Percentiles rank a stretch among this genome's conserved stretches.
These are phyloP conservation scores for Aldrovandia affinis DNA, from an alignment of 2,797 vertebrate species.

Conservation along the genomic window DNA sequence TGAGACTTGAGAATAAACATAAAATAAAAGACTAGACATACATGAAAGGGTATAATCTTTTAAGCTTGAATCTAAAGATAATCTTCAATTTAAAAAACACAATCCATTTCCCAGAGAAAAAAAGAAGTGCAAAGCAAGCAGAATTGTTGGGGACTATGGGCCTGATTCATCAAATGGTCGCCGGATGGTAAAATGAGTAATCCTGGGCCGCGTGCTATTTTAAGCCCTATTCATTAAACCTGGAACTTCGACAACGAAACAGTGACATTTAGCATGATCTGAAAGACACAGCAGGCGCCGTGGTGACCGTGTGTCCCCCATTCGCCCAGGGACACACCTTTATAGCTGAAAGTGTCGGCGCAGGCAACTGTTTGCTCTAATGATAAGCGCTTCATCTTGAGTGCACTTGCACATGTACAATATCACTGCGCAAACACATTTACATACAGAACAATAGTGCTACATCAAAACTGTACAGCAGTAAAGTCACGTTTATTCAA, in stretches of 20 bases:
- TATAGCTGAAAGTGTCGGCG: neutral
- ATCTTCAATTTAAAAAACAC: conserved; percentile 75
- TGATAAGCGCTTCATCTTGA: neutral
- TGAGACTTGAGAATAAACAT: conserved; percentile 58
- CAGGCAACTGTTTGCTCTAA: neutral
- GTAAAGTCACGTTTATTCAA: conserved; percentile 3
- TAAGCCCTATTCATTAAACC: conserved; percentile 14
- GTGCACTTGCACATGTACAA: neutral
- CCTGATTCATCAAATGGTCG: conserved; percentile 68
- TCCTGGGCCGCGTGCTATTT: conserved; percentile 16
- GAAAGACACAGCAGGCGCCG: neutral
- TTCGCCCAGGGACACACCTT: neutral
- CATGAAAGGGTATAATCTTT: conserved; percentile 70
- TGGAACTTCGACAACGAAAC: neutral
- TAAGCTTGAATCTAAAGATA: conserved; percentile 74
- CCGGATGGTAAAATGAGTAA: conserved; percentile 57
- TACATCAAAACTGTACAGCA: neutral
- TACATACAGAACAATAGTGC: neutral
- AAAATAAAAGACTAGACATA: conserved; percentile 70
- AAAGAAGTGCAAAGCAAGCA: conserved; percentile 73
- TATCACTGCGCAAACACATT: neutral
- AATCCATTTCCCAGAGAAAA: conserved; percentile 67
- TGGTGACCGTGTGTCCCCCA: neutral
- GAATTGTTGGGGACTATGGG: conserved; percentile 66
- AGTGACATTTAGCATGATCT: neutral